A percentile compares a stretch with the other conserved stretches of the same genome.
These are phyloP conservation scores for Neoascia interrupta DNA, from an alignment of 2,888 invertebrate genomes.

Conservation along the genomic window DNA sequence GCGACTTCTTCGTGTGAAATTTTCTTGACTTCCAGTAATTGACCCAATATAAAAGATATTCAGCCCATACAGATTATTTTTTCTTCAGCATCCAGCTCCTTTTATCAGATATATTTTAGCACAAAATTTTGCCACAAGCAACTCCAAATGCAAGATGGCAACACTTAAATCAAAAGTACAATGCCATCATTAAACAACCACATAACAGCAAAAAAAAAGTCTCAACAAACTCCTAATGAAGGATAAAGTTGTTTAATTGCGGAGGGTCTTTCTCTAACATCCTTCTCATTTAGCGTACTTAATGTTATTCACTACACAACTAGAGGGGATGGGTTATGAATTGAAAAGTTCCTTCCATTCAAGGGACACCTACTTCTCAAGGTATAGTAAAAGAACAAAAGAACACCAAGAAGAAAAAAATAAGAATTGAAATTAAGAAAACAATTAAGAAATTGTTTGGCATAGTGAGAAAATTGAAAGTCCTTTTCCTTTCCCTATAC, in stretches of 20 bases:
- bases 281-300: conserved; percentile 34
- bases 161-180: conserved; percentile 34
- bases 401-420: not conserved
- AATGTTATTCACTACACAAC: conserved; percentile 13
- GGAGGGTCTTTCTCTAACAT: conserved; percentile 60
- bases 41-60: too few species aligned
- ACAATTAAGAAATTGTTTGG: conserved; percentile 66
- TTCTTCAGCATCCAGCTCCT: too few species aligned
- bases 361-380: not conserved
- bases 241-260: conserved; percentile 70
- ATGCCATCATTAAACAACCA: conserved; percentile 66
- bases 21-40: too few species aligned
- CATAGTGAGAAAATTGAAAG: conserved; percentile 67
- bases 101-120: too few species aligned
- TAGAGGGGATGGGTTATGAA: not conserved
- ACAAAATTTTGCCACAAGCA: too few species aligned
- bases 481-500: conserved; percentile 12
- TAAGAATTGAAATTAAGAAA: conserved; percentile 53
- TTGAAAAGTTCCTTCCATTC: not conserved
- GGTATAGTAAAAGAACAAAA: not conserved
- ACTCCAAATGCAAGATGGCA: conserved; percentile 44
- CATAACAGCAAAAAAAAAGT: conserved; percentile 40
- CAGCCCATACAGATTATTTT: too few species aligned
- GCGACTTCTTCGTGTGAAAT: too few species aligned
- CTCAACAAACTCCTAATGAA: conserved; percentile 67